phyloP scores from a whole-genome alignment of 1,140 invertebrate species.

The Ephestia elutella region DNA sequence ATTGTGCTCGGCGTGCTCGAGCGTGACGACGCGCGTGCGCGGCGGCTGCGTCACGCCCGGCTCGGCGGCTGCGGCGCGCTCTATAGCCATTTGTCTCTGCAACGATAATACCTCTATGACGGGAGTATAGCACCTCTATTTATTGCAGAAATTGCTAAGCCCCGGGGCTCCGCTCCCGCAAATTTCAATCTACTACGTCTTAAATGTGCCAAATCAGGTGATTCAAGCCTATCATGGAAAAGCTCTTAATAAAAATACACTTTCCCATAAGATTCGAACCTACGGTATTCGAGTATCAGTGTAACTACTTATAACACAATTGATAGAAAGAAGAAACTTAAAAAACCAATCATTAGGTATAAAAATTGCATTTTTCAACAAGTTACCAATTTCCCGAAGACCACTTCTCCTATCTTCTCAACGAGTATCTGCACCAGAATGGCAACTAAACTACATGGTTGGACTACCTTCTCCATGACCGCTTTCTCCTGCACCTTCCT shows the following conservation, averaged over 20 bases:
- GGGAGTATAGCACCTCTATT: too few relatives aligned
- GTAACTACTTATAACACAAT: too few relatives aligned
- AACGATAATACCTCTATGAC: neutral
- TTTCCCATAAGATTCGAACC: too few relatives aligned
- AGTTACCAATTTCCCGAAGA: neutral
- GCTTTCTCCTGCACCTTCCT: conserved; percentile 43
- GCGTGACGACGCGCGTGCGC: conserved; percentile 76
- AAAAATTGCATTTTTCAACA: neutral
- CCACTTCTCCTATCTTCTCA: neutral
- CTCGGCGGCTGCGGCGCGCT: conserved; percentile 27
- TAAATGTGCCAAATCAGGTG: too few relatives aligned
- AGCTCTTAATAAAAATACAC: too few relatives aligned
- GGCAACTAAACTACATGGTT: neutral
- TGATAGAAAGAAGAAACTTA: too few relatives aligned
- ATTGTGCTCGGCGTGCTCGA: conserved; percentile 84
- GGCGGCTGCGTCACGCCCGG: conserved; percentile 15
- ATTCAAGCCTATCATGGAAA: too few relatives aligned
- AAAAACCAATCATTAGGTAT: too few relatives aligned
- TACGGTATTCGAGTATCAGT: too few relatives aligned
- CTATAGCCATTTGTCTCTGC: conserved; percentile 53
- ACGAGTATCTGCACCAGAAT: neutral
- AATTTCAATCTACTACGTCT: too few relatives aligned
- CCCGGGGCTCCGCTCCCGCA: too few relatives aligned
- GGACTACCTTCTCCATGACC: conserved; percentile 41
- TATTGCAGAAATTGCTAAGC: too few relatives aligned